Evolutionary conservation across 2,888 invertebrate species (phyloP), one percentile per base, ranked within the genome.

Genomic region (Acronicta leporina): DNA sequence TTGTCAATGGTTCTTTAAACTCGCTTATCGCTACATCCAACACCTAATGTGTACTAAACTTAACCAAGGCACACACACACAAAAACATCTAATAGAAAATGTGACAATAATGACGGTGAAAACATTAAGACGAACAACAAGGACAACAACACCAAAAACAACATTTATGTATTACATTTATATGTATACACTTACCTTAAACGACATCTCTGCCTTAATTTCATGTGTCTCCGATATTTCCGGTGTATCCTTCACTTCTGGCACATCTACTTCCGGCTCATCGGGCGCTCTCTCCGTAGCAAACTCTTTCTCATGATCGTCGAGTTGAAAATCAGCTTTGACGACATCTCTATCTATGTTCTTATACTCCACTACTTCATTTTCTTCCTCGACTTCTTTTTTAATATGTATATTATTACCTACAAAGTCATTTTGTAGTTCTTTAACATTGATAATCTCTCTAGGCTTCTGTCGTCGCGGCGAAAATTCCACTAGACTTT

Each of bases 401-500:
- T 92, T 94, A 4, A 93, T 88, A 47, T 88, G 88, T 48, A 92
- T 85, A 59, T 87, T 92, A 20, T 83, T 88, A 0, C 88, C 90
- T 0, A 92, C 93, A 41, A 94, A 92, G 64, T 94, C 93, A 48
- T 87, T 92, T 52, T 95, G 94, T 20, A 94, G 50, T 59, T 94
- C 92, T 72, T 92, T 94, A 0, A 94, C 94, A 40, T 93, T 90
- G 2, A 95, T 94, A 1, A 94, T 94, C 68, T 94, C 92, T 42
- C 88, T 77, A 1, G 85, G 89, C 48, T 89, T 90, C 13, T 82
- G 82, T 45, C 87, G 84, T 62, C 89, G 76, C 0, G 92, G 91
- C 0, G 92, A 92, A 51, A 92, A 93, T 0, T 90, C 84, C 0
- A 73, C 53, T 20, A 84, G 47, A 11, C 83, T 85, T 4, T 80